Evolutionary conservation across 2,888 invertebrate genomes (phyloP).

Genomic region (Yponomeuta evonymella): DNA sequence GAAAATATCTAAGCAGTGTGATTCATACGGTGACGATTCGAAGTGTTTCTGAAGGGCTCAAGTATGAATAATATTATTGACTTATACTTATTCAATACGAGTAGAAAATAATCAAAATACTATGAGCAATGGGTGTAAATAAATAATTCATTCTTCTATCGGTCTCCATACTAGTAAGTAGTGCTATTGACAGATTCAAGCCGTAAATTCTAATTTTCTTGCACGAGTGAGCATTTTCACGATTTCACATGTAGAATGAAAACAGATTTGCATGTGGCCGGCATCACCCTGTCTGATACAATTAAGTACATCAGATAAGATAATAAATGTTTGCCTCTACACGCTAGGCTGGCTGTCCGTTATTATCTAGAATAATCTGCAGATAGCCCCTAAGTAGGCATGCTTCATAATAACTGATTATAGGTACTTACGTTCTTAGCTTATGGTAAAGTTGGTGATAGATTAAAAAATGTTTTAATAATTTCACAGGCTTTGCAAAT

Average conservation of each 20-base stretch:
- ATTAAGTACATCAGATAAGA: slow-evolving; percentile 56
- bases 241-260: slow-evolving; percentile 62
- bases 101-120: too few relatives aligned
- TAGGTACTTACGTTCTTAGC: too few relatives aligned
- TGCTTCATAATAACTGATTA: too few relatives aligned
- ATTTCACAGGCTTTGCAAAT: too few relatives aligned
- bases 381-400: background rate
- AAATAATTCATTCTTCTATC: too few relatives aligned
- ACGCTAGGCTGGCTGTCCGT: slow-evolving; percentile 1
- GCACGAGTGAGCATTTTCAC: slow-evolving; percentile 54
- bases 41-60: background rate
- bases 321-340: slow-evolving; percentile 15
- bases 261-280: slow-evolving; percentile 56
- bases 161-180: background rate
- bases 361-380: background rate
- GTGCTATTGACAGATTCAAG: slow-evolving; percentile 4
- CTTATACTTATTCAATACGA: too few relatives aligned
- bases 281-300: slow-evolving; percentile 28
- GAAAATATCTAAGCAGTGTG: background rate
- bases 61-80: too few relatives aligned
- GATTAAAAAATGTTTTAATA: too few relatives aligned
- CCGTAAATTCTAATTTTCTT: slow-evolving; percentile 33
- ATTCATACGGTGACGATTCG: background rate
- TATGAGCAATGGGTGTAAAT: too few relatives aligned
- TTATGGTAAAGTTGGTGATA: too few relatives aligned